These are phyloP conservation scores for Acrobasis consociella DNA, from an alignment of 2,888 invertebrate species.

Conservation along the genomic window DNA sequence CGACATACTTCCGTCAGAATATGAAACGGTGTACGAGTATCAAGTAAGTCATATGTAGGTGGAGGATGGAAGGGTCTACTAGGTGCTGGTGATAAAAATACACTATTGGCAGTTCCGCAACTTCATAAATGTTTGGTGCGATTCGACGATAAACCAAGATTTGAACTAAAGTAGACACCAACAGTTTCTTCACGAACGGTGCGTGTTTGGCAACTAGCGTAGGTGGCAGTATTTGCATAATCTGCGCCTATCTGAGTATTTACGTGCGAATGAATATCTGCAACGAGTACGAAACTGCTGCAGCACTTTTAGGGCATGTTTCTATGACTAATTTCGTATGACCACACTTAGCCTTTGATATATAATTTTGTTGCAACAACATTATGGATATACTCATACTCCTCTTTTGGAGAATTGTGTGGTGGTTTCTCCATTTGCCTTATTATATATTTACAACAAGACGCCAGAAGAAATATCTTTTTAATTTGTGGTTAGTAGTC, in stretches of 20 bases:
- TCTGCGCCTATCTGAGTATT: conserved; percentile 17
- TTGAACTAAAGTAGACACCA: not conserved
- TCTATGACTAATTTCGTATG: not conserved
- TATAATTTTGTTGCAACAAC: too few species aligned
- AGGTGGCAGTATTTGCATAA: conserved; percentile 7
- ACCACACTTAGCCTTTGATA: not conserved
- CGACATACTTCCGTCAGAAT: too few species aligned
- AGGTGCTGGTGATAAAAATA: too few species aligned
- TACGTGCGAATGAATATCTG: not conserved
- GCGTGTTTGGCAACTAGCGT: conserved; percentile 8
- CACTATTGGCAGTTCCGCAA: not conserved
- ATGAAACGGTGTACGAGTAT: too few species aligned
- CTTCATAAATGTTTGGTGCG: not conserved
- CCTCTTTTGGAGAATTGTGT: too few species aligned
- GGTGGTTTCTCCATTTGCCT: too few species aligned
- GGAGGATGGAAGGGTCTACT: too few species aligned
- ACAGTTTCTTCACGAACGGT: not conserved
- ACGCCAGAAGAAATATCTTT: too few species aligned
- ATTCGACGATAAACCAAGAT: not conserved
- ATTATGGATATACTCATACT: too few species aligned
- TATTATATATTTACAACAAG: too few species aligned
- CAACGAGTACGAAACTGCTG: not conserved
- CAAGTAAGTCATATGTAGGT: too few species aligned
- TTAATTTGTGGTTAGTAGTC: too few species aligned
- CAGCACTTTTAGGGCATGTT: not conserved